Evolutionary conservation across 2,888 invertebrate species (phyloP).

Genomic region (Nemotelus pantherinus): DNA sequence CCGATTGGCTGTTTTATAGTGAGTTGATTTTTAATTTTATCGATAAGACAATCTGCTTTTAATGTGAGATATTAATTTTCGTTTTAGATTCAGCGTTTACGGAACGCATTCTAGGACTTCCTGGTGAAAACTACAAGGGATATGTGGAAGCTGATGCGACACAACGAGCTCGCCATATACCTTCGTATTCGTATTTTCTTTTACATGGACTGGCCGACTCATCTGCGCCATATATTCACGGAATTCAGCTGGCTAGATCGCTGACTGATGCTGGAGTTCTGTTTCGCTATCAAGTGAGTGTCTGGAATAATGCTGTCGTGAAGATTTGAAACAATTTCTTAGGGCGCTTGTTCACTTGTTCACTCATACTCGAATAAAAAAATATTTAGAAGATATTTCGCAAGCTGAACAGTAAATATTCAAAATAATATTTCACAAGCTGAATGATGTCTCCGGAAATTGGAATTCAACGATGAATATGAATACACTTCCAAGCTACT

Average conservation of each 20-base stretch:
- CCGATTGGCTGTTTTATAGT: constrained; percentile 97
- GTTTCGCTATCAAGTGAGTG: constrained; percentile 87
- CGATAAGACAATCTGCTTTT: neutral
- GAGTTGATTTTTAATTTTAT: constrained; percentile 62
- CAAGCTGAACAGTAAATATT: no score
- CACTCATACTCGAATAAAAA: neutral
- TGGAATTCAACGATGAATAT: no score
- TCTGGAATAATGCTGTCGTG: neutral
- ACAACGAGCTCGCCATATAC: constrained; percentile 87
- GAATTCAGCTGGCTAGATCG: constrained; percentile 87
- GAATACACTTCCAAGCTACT: no score
- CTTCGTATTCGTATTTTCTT: constrained; percentile 86
- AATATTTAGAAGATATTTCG: neutral
- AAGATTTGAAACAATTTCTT: no score
- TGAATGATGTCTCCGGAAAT: no score
- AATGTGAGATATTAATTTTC: neutral
- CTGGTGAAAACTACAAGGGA: constrained; percentile 86
- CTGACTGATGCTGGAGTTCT: constrained; percentile 88
- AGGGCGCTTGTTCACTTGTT: no score
- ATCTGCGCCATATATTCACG: constrained; percentile 93
- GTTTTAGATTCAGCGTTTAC: constrained; percentile 90
- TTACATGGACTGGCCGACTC: constrained; percentile 94
- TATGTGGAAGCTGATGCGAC: constrained; percentile 94
- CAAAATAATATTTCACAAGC: no score
- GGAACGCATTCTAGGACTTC: constrained; percentile 90